Percentiles rank a stretch among this genome's conserved stretches.
Evolutionary conservation across 2,113 vertebrate genomes (phyloP).

Genomic region (Heptranchias perlo): DNA sequence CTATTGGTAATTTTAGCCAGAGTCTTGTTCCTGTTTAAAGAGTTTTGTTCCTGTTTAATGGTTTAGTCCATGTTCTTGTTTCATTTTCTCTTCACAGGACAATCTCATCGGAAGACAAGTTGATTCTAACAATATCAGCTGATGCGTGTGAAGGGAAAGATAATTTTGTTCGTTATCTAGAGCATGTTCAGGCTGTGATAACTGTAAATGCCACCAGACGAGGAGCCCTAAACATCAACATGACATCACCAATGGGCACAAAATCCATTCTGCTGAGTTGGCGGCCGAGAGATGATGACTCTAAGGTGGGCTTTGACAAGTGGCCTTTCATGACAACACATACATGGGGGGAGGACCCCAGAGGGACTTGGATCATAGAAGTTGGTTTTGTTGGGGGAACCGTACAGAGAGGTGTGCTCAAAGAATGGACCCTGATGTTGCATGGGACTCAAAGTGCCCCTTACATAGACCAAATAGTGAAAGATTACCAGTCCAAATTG

Average conservation of each 20-base stretch:
- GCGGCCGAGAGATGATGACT: conserved; percentile 85
- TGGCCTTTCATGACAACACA: conserved; percentile 99
- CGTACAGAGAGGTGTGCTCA: conserved; percentile 80
- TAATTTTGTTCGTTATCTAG: conserved; percentile 96
- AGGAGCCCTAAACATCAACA: conserved; percentile 93
- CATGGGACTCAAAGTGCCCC: conserved; percentile 96
- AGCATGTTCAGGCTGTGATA: conserved; percentile 91
- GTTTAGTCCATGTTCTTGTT: background rate
- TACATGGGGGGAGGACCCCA: conserved; percentile 95
- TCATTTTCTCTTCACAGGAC: conserved; percentile 61
- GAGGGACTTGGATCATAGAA: conserved; percentile 89
- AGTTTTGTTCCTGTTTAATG: background rate
- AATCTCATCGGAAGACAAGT: conserved; percentile 75
- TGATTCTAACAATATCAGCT: conserved; percentile 75
- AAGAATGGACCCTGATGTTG: conserved; percentile 97
- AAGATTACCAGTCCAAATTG: conserved; percentile 97
- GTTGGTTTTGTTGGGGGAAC: conserved; percentile 74
- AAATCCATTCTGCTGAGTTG: conserved; percentile 94
- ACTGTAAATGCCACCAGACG: conserved; percentile 86
- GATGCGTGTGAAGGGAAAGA: conserved; percentile 89
- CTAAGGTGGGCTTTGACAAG: conserved; percentile 97
- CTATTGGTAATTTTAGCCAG: background rate
- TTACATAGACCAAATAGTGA: conserved; percentile 96
- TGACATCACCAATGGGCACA: conserved; percentile 97
- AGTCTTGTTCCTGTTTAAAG: background rate